These are phyloP conservation scores for Zaprionus kolodkinae DNA, from an alignment of 1,140 invertebrate genomes.

Conservation along the genomic window DNA sequence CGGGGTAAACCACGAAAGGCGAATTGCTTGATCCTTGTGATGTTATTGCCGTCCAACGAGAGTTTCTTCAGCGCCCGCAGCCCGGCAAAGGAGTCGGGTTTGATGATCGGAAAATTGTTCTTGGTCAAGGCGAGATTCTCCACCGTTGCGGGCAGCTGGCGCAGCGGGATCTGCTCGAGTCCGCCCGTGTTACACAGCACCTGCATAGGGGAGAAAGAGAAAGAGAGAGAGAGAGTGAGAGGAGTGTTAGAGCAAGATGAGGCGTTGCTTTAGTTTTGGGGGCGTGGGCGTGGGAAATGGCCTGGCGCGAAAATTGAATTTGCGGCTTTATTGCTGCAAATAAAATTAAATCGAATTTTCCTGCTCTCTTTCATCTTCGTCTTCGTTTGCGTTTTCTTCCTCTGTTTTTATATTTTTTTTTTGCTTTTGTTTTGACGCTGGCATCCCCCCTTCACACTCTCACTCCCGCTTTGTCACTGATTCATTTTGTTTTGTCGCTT, in stretches of 20 bases:
- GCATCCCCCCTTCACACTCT: constrained; percentile 10
- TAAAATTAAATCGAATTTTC: constrained; percentile 83
- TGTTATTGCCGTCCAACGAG: constrained; percentile 92
- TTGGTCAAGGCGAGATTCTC: constrained; percentile 92
- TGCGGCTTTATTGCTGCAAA: constrained; percentile 83
- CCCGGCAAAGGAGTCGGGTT: constrained; percentile 91
- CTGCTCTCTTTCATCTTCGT: constrained; percentile 24
- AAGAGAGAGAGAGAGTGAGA: constrained; percentile 2
- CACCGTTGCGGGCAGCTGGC: constrained; percentile 88
- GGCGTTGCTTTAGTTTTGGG: neutral
- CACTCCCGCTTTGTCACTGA: neutral
- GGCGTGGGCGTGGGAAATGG: constrained; percentile 18
- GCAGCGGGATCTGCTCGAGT: constrained; percentile 90
- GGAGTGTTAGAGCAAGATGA: neutral
- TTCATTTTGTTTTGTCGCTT: constrained; percentile 48
- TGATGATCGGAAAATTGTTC: constrained; percentile 91
- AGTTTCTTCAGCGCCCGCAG: constrained; percentile 89
- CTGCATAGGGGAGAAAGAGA: constrained; percentile 87
- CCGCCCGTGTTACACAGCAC: constrained; percentile 94
- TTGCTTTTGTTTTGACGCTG: constrained; percentile 37
- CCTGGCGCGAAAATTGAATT: constrained; percentile 80
- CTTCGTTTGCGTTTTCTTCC: neutral
- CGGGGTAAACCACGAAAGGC: constrained; percentile 91
- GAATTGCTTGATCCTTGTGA: constrained; percentile 91
- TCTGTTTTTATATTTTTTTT: neutral